Evolutionary conservation across 2,888 invertebrate genomes (phyloP).

Genomic region (Netelia melanura): DNA sequence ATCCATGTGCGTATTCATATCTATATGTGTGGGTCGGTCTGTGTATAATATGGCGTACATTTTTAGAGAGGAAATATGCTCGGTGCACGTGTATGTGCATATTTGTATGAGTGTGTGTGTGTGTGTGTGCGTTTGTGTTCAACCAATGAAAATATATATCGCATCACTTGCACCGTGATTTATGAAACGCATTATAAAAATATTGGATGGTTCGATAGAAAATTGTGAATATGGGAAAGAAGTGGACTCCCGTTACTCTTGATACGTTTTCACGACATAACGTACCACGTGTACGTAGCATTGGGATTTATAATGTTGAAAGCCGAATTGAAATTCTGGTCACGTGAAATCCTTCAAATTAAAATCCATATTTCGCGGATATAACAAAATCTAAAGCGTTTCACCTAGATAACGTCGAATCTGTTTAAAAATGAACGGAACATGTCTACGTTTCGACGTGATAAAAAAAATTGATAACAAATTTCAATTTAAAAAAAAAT

Average conservation of each 20-base stretch:
- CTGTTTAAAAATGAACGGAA: neutral
- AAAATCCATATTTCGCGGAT: neutral
- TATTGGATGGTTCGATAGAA: conserved; percentile 12
- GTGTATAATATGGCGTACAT: conserved; percentile 1
- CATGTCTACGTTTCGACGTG: neutral
- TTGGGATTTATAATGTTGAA: neutral
- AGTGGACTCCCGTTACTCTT: conserved; percentile 3
- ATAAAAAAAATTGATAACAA: neutral
- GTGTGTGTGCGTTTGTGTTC: no score
- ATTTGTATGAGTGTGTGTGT: neutral
- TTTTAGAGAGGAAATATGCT: neutral
- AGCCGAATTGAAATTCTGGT: neutral
- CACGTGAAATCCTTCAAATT: neutral
- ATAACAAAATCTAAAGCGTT: neutral
- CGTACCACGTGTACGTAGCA: neutral
- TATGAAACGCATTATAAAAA: conserved; percentile 49
- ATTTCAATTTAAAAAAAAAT: no score
- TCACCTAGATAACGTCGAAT: neutral
- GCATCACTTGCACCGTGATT: conserved; percentile 22
- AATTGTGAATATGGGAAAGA: conserved; percentile 1
- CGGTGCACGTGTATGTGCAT: neutral
- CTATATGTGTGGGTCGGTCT: neutral
- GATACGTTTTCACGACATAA: neutral
- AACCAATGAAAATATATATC: conserved; percentile 21
- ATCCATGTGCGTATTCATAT: neutral